These are phyloP conservation scores for Glossophaga mutica DNA, from an alignment of 2,797 vertebrate species.

Conservation along the genomic window DNA sequence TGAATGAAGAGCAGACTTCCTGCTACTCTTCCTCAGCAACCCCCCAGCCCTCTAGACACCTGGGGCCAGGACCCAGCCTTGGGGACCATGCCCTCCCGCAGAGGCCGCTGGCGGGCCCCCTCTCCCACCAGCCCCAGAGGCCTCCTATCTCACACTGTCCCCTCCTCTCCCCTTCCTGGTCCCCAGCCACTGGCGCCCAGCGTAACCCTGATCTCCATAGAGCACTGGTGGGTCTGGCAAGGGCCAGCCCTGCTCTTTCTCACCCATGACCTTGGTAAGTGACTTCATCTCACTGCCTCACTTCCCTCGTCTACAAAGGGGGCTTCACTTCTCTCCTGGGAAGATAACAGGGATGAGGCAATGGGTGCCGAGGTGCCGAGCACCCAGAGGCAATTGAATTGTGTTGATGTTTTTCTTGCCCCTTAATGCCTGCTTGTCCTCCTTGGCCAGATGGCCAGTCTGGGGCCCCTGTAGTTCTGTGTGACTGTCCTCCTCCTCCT, in stretches of 20 bases:
- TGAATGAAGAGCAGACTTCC: background rate
- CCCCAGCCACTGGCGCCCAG: background rate
- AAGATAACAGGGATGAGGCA: background rate
- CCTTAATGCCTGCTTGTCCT: background rate
- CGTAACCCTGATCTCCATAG: background rate
- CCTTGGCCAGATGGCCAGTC: background rate
- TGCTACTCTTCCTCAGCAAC: accelerated
- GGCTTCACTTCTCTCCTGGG: background rate
- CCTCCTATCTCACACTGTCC: background rate
- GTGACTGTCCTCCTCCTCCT: background rate
- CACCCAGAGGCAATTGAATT: background rate
- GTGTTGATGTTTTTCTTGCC: background rate
- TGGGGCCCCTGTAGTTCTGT: background rate
- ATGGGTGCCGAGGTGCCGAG: too few relatives aligned
- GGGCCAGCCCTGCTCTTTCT: background rate
- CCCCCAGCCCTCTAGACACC: background rate
- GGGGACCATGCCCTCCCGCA: background rate
- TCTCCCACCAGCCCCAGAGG: background rate
- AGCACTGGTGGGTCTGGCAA: background rate
- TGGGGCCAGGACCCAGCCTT: background rate
- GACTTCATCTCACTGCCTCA: background rate
- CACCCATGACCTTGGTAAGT: background rate
- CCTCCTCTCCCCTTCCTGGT: background rate
- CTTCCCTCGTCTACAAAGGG: background rate
- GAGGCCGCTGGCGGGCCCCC: background rate